Base-by-base conservation (phyloP, 2,113 vertebrate species). In the Apteryx mantelli region DNA sequence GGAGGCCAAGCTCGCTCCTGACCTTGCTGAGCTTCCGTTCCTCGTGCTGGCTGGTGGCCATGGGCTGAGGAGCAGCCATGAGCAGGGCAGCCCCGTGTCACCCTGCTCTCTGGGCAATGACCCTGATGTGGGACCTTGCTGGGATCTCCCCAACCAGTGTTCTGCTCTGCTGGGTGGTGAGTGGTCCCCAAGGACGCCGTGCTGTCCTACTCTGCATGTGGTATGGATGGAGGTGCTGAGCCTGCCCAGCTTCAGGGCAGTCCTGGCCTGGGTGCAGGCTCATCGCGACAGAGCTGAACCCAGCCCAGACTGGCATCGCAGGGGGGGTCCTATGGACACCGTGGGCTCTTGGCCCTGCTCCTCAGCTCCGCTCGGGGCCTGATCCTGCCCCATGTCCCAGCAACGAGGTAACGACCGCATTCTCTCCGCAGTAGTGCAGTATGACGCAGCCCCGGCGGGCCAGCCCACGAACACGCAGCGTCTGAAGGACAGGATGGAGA, bases 351-450 rank as follows among this genome's bases (percentile, higher is more conserved):
- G 66, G 25, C 36, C 52, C 58, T 1, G 0, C 46, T 84, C 40
- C 53, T 8, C 30, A 10, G 60, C 20, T 42, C 18, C 46, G 60
- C 46, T 42, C 2, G 1, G 93, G 48, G 65, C 50, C 22, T 9
- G 36, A 8, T 46, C 28, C 65, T 78, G 63, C 36, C 88, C 76
- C 69, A 0, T 0, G 2, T 30, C 46, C 25, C 38, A 9, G 68
- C 0, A 0, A 26, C 12, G 79, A 13, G 65, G 63, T 97, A 71
- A 97, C 75, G 19, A 11, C 19, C 14, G 0, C 70, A 34, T 70
- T 97, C 74, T 95, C 78, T 95, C 84, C 2, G 1, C 97, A 97
- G 97, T 66, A 78, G 78, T 91, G 36, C 94, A 96, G 78, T 78
- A 95, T 0, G 63, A 96, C 0, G 0, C 91, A 22, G 91, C 84